These are phyloP conservation scores for Pogonus chalceus DNA, from an alignment of 1,140 invertebrate species.

Conservation along the genomic window DNA sequence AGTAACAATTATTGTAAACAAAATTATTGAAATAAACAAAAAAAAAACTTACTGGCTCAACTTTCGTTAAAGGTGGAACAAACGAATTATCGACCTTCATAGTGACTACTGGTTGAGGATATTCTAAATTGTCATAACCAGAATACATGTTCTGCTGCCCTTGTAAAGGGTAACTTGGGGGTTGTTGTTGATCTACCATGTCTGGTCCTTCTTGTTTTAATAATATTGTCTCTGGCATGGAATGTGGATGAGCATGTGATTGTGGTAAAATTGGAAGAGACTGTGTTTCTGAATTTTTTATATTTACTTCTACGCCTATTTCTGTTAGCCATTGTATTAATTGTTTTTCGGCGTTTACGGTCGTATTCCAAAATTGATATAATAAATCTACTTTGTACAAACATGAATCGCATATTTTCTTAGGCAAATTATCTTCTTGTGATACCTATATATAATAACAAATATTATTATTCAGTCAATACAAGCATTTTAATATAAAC, in stretches of 20 bases:
- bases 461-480: no score
- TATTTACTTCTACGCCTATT: constrained; percentile 36
- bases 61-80: no score
- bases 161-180: no score
- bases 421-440: constrained; percentile 46
- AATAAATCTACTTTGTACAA: constrained; percentile 48
- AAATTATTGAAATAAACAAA: no score
- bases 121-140: no score
- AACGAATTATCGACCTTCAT: no score
- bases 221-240: not conserved
- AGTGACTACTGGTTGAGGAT: no score
- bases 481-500: no score
- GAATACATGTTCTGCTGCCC: no score
- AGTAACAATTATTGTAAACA: no score
- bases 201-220: not conserved
- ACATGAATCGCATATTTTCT: constrained; percentile 50
- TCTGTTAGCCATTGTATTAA: constrained; percentile 43
- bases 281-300: constrained; percentile 31
- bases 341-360: constrained; percentile 45
- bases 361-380: constrained; percentile 49
- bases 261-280: constrained; percentile 18
- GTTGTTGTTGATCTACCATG: not conserved
- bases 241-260: constrained; percentile 6
- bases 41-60: no score
- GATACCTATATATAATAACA: constrained; percentile 37